Base-by-base conservation (phyloP, 2,113 vertebrate species). In the Nasalis larvatus region DNA sequence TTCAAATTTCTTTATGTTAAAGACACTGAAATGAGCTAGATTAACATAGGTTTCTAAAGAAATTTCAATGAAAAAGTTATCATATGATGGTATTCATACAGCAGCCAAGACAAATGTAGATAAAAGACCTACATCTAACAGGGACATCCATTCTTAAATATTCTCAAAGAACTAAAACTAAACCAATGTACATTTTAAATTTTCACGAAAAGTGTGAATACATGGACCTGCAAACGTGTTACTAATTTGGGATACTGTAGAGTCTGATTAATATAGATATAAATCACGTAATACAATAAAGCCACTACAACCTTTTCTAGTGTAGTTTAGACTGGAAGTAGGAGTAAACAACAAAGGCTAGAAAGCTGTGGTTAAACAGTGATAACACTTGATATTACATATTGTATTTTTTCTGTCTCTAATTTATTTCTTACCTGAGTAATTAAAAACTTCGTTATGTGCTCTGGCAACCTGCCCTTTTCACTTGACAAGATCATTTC, bases 401-500 rank as follows among this genome's bases (percentile, higher is more conserved):
- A 86, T 94, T 96, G 89, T 71, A 56, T 78, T 95, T 96, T 94
- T 94, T 82, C 94, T 58, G 18, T 54, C 73, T 97, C 35, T 97
- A 97, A 98, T 97, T 98, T 97, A 97, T 97, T 98, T 98, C 98
- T 98, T 98, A 99, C 99, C 99, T 99, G 99, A 49, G 99, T 99
- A 98, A 99, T 99, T 93, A 99, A 98, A 98, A 99, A 99, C 99
- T 99, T 99, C 49, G 99, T 99, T 98, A 99, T 99, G 98, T 99
- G 99, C 97, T 99, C 99, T 30, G 99, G 99, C 98, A 99, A 98
- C 89, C 99, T 99, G 96, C 99, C 99, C 96, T 99, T 99, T 99
- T 99, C 99, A 98, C 99, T 99, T 98, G 99, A 99, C 98, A 99
- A 99, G 98, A 99, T 99, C 99, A 99, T 99, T 98, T 99, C 99